These are phyloP conservation scores for Dendrophyllia cribrosa DNA, from an alignment of 64 coral and sea anemone species.

Conservation along the genomic window DNA sequence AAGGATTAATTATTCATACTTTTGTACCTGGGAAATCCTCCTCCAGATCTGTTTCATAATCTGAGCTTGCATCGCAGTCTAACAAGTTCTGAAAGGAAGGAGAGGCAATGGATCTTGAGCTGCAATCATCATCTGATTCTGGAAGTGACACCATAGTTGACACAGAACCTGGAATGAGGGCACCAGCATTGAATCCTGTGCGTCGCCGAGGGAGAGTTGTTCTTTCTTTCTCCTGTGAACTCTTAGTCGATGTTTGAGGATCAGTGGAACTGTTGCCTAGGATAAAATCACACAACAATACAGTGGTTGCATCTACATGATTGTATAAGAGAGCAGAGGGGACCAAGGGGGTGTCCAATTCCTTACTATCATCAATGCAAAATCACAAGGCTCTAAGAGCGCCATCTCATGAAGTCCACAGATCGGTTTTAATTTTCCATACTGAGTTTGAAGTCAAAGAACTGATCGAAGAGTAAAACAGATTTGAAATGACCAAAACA, in stretches of 20 bases:
- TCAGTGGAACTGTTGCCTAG: not conserved
- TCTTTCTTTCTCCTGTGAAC: slow-evolving; percentile 20
- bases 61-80: slow-evolving; percentile 57
- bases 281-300: not conserved
- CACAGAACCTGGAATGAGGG: slow-evolving; percentile 62
- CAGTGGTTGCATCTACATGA: too few relatives aligned
- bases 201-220: not conserved
- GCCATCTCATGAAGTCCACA: too few relatives aligned
- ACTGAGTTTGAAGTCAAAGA: too few relatives aligned
- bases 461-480: too few relatives aligned
- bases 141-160: slow-evolving; percentile 59
- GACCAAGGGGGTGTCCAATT: too few relatives aligned
- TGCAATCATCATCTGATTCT: slow-evolving; percentile 45
- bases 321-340: too few relatives aligned
- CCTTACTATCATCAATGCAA: too few relatives aligned
- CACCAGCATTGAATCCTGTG: slow-evolving; percentile 40
- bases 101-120: not conserved
- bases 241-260: not conserved
- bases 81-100: slow-evolving; percentile 58
- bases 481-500: too few relatives aligned
- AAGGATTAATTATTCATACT: not conserved
- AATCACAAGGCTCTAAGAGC: too few relatives aligned
- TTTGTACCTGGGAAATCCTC: slow-evolving; percentile 75
- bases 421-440: too few relatives aligned
- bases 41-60: slow-evolving; percentile 77